Evolutionary conservation across 2,113 vertebrate species (phyloP).

Genomic region (Catharus fuscescens): DNA sequence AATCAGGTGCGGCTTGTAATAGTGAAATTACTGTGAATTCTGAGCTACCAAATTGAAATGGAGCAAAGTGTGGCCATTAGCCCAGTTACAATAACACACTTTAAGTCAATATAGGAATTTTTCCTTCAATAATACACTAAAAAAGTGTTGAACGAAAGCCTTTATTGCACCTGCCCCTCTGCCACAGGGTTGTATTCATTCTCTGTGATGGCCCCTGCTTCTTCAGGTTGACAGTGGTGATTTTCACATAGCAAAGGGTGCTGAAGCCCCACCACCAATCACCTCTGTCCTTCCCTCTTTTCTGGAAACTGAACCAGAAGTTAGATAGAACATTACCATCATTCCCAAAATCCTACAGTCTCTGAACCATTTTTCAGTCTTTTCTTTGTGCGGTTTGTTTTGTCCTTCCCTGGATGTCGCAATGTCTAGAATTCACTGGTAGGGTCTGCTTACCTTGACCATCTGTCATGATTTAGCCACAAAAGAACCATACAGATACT

Average conservation of each 20-base stretch:
- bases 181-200: not conserved
- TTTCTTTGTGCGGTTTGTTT: not conserved
- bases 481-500: not conserved
- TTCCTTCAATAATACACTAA: not conserved
- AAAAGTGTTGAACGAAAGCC: not conserved
- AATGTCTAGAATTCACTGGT: not conserved
- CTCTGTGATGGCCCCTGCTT: not conserved
- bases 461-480: not conserved
- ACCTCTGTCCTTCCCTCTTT: not conserved
- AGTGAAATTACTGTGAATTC: not conserved
- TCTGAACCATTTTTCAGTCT: not conserved
- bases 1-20: too few relatives aligned
- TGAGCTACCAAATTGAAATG: not conserved
- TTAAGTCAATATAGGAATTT: not conserved
- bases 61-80: not conserved
- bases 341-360: not conserved
- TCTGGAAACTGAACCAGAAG: not conserved
- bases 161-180: not conserved
- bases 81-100: not conserved
- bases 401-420: not conserved
- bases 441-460: rapidly evolving
- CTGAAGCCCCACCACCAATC: not conserved
- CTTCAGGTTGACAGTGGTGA: not conserved
- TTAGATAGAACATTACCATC: rapidly evolving
- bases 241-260: not conserved